Conservation (phyloP, 2,888 invertebrate species). For the Drosophila merina region DNA sequence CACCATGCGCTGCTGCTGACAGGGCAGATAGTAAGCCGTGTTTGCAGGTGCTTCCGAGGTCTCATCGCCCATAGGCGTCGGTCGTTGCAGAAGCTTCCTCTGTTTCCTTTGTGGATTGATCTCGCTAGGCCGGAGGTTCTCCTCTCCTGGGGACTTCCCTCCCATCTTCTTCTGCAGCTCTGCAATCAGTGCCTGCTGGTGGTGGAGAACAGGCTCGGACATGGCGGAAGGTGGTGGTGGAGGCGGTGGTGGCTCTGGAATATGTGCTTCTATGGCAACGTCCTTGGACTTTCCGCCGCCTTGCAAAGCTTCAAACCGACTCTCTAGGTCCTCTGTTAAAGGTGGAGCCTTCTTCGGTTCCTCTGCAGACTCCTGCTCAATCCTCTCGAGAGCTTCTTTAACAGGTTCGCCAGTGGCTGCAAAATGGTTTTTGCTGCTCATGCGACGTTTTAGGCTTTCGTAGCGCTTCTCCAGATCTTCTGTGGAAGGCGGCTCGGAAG, state of each 20-base stretch:
- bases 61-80: slow-evolving; percentile 76
- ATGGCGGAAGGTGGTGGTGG: slow-evolving; percentile 64
- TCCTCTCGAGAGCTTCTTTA: slow-evolving; percentile 60
- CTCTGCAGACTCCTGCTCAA: slow-evolving; percentile 55
- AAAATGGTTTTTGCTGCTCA: slow-evolving; percentile 59
- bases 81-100: slow-evolving; percentile 52
- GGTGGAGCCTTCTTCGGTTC: slow-evolving; percentile 43
- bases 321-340: slow-evolving; percentile 68
- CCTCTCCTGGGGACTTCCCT: slow-evolving; percentile 59
- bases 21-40: slow-evolving; percentile 75
- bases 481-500: slow-evolving; percentile 76
- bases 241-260: slow-evolving; percentile 64
- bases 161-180: slow-evolving; percentile 77
- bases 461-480: slow-evolving; percentile 79
- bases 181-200: slow-evolving; percentile 74
- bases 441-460: slow-evolving; percentile 68
- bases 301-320: slow-evolving; percentile 69
- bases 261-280: slow-evolving; percentile 64
- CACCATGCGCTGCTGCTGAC: slow-evolving; percentile 74
- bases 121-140: slow-evolving; percentile 75
- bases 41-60: slow-evolving; percentile 83
- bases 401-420: slow-evolving; percentile 56
- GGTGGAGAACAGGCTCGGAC: slow-evolving; percentile 43
- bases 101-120: slow-evolving; percentile 70
- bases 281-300: slow-evolving; percentile 43